phyloP scores from a whole-genome alignment of 2,888 invertebrate genomes.

The Stratiomys singularior region DNA sequence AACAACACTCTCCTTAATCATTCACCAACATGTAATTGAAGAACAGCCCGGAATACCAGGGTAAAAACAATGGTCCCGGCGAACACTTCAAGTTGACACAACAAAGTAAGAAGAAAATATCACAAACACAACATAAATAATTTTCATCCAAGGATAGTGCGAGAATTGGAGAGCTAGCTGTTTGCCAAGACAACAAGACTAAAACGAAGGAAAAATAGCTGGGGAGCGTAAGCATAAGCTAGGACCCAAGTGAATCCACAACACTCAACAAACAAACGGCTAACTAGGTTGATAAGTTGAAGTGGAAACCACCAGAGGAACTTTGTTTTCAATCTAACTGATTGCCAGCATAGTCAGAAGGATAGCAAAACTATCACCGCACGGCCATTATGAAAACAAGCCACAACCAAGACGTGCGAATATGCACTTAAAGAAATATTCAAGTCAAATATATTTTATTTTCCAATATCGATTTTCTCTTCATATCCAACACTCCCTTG shows the following conservation, averaged over 20 bases:
- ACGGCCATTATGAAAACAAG: not conserved
- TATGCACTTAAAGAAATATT: not conserved
- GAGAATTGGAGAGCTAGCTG: too few relatives aligned
- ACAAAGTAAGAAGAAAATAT: constrained; percentile 29
- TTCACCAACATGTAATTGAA: too few relatives aligned
- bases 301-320: not conserved
- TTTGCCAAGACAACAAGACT: too few relatives aligned
- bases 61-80: constrained; percentile 4
- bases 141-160: too few relatives aligned
- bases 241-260: too few relatives aligned
- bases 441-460: constrained; percentile 29
- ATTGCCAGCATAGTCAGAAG: not conserved
- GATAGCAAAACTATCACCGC: not conserved
- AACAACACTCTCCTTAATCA: too few relatives aligned
- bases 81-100: constrained; percentile 18
- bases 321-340: not conserved
- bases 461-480: constrained; percentile 25
- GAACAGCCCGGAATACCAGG: too few relatives aligned
- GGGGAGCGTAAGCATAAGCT: too few relatives aligned
- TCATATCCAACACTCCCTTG: not conserved
- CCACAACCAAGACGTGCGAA: not conserved
- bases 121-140: not conserved
- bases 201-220: too few relatives aligned
- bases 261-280: not conserved
- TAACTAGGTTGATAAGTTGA: not conserved